These are phyloP conservation scores for Rallus limicola DNA, from an alignment of 2,113 vertebrate genomes.

Conservation along the genomic window DNA sequence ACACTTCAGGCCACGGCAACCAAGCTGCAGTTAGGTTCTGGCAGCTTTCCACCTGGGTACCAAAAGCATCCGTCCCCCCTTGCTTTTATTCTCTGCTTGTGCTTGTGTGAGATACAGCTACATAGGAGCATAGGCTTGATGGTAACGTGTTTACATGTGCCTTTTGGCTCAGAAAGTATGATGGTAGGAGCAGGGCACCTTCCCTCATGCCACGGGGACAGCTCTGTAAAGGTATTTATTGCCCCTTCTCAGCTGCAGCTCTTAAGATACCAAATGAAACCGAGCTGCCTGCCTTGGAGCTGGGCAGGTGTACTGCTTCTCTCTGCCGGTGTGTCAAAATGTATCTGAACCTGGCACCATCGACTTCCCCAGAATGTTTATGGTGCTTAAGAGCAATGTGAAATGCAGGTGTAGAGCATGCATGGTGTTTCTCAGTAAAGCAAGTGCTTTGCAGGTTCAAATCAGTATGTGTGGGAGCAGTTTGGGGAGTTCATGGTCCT, in stretches of 20 bases:
- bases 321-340: background rate
- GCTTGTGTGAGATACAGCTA: background rate
- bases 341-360: background rate
- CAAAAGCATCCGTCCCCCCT: background rate
- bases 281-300: background rate
- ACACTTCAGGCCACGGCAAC: background rate
- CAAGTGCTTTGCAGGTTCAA: background rate
- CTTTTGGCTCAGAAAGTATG: background rate
- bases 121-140: fast-evolving
- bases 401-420: background rate
- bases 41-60: background rate
- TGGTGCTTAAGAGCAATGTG: background rate
- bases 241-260: background rate
- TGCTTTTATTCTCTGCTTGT: background rate
- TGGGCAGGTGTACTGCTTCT: background rate
- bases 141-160: background rate
- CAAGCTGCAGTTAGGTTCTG: background rate
- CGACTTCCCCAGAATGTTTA: background rate
- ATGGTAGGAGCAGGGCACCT: background rate
- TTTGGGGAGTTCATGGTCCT: background rate
- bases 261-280: background rate
- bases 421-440: background rate
- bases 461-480: background rate
- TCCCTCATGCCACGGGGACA: background rate
- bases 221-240: background rate